Conservation (phyloP, 2,113 vertebrate genomes). For the Prinia subflava region DNA sequence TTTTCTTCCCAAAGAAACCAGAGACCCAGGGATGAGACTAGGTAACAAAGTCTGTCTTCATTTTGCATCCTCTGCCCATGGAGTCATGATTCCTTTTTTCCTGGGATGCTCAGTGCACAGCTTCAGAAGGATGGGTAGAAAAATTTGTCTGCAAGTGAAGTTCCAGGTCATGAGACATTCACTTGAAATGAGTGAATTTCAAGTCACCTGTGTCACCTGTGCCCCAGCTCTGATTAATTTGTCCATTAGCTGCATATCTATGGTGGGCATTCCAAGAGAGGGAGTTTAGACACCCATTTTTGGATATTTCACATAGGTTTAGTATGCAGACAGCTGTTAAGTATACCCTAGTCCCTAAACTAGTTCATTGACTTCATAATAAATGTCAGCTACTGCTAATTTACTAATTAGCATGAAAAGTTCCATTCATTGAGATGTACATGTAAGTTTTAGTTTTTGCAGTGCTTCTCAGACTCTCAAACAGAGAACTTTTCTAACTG, state of each 20-base stretch:
- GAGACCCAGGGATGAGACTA: not conserved
- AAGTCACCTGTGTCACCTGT: not conserved
- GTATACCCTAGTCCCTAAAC: not conserved
- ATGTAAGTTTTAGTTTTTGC: not conserved
- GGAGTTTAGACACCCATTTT: not conserved
- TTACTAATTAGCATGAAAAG: not conserved
- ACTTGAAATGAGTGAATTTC: not conserved
- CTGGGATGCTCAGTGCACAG: rapidly evolving
- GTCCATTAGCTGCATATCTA: not conserved
- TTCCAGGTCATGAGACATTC: not conserved
- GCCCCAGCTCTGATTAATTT: not conserved
- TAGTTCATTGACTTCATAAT: not conserved
- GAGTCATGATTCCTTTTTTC: not conserved
- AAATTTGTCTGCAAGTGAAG: not conserved
- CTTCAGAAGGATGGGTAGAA: not conserved
- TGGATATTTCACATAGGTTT: not conserved
- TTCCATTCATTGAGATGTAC: not conserved
- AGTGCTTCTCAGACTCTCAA: not conserved
- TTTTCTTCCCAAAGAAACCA: not conserved
- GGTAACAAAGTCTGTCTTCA: not conserved
- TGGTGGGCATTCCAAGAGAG: not conserved
- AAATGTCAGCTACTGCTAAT: not conserved
- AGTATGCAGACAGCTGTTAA: not conserved
- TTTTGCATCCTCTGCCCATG: not conserved
- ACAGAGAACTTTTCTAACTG: not conserved